Conservation (phyloP, 2,888 invertebrate species). For the Campoletis raptor region DNA sequence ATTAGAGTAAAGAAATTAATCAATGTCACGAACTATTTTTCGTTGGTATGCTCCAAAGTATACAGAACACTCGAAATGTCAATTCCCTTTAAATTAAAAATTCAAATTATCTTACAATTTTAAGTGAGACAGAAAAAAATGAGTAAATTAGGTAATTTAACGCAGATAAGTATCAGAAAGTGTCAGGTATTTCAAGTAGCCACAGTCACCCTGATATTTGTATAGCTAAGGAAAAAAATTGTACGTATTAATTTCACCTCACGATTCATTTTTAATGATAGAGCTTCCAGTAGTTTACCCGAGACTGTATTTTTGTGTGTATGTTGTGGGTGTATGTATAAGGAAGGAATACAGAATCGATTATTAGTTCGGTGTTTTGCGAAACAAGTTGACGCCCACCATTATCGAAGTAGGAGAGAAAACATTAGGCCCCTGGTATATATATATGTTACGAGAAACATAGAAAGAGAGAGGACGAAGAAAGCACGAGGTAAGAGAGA, state of each 20-base stretch:
- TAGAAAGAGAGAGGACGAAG: neutral
- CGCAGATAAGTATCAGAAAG: neutral
- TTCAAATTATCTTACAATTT: neutral
- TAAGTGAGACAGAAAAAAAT: neutral
- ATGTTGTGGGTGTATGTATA: neutral
- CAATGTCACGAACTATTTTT: neutral
- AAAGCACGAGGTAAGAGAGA: neutral
- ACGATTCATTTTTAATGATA: constrained; percentile 18
- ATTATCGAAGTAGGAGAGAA: constrained; percentile 30
- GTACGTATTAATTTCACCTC: constrained; percentile 12
- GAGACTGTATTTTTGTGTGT: neutral
- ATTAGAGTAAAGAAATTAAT: neutral
- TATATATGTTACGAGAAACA: neutral
- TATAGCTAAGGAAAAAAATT: neutral
- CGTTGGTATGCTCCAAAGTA: neutral
- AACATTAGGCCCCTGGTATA: neutral
- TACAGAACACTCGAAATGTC: neutral
- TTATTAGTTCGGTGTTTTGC: constrained; percentile 68
- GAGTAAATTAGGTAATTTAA: neutral
- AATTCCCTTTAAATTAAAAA: neutral
- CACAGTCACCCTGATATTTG: neutral
- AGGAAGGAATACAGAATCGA: constrained; percentile 59
- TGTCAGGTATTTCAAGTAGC: neutral
- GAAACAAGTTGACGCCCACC: constrained; percentile 54
- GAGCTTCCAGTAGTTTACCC: neutral